Evolutionary conservation across 2,888 invertebrate species (phyloP).

Genomic region (Lepidocyrtoides sp.): DNA sequence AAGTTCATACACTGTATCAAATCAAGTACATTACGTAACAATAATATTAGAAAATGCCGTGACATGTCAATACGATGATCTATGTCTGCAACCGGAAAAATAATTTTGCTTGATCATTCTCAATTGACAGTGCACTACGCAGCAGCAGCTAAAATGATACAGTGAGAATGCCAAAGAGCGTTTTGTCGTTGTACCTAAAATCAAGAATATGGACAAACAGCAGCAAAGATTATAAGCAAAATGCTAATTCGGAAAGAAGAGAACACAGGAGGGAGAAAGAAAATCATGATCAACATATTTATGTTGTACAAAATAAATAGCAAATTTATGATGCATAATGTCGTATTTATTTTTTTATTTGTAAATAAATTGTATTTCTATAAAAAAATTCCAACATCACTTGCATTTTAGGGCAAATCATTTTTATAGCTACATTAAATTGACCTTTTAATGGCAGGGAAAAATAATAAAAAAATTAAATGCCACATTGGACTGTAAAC

Average conservation of each 20-base stretch:
- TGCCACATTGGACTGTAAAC: constrained; percentile 40
- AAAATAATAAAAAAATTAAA: constrained; percentile 32
- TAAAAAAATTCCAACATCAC: constrained; percentile 44
- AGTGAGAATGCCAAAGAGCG: not conserved
- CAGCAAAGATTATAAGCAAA: not conserved
- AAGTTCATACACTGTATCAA: not conserved
- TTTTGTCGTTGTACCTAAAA: not conserved
- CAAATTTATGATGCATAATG: too few relatives aligned
- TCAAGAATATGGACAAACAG: not conserved
- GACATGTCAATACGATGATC: too few relatives aligned
- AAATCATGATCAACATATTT: too few relatives aligned
- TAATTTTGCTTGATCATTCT: constrained; percentile 34
- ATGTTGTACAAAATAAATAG: too few relatives aligned
- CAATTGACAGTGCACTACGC: too few relatives aligned
- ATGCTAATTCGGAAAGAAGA: constrained; percentile 8
- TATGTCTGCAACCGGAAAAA: not conserved
- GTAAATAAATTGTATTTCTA: too few relatives aligned
- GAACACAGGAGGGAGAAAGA: not conserved
- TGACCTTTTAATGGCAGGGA: constrained; percentile 58
- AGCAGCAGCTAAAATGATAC: not conserved
- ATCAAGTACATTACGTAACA: not conserved
- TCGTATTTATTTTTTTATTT: too few relatives aligned
- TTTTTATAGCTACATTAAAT: constrained; percentile 61
- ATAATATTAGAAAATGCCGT: not conserved
- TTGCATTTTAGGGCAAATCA: constrained; percentile 67